phyloP scores from a whole-genome alignment of 2,888 invertebrate species.

The Dichetophora obliterata region DNA sequence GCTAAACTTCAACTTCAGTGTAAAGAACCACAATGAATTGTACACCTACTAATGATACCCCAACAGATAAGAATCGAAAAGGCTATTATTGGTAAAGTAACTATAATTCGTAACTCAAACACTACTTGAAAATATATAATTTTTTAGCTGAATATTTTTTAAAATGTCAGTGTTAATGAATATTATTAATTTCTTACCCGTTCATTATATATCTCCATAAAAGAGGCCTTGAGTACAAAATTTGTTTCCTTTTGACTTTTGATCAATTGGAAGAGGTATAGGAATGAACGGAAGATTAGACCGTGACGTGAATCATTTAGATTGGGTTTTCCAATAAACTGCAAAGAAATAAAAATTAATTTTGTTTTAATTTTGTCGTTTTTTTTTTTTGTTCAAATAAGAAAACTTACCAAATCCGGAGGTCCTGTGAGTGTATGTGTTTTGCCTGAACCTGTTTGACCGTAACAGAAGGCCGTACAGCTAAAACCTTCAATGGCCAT shows the following conservation, averaged over 20 bases:
- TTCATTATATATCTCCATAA: conserved; percentile 96
- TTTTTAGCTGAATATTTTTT: background rate
- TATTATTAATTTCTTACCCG: conserved; percentile 76
- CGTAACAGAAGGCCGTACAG: conserved; percentile 95
- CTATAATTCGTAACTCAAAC: too few species aligned
- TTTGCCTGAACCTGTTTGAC: conserved; percentile 96
- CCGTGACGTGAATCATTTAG: conserved; percentile 84
- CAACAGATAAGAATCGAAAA: too few species aligned
- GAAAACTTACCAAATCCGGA: conserved; percentile 79
- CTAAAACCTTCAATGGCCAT: conserved; percentile 96
- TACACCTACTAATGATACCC: too few species aligned
- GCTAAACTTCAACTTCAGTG: too few species aligned
- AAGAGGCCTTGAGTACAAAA: conserved; percentile 91
- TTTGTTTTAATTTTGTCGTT: too few species aligned
- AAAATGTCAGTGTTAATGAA: background rate
- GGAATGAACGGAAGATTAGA: conserved; percentile 89
- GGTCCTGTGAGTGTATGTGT: conserved; percentile 96
- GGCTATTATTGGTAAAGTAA: too few species aligned
- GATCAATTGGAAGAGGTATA: conserved; percentile 88
- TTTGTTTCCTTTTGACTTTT: conserved; percentile 82
- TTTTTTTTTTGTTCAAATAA: background rate
- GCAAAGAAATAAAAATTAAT: conserved; percentile 27
- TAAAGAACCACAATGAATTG: too few species aligned
- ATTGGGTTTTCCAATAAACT: conserved; percentile 78
- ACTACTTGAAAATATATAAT: background rate